phyloP scores from a whole-genome alignment of 1,140 invertebrate species.

The Drosophila grimshawi region DNA sequence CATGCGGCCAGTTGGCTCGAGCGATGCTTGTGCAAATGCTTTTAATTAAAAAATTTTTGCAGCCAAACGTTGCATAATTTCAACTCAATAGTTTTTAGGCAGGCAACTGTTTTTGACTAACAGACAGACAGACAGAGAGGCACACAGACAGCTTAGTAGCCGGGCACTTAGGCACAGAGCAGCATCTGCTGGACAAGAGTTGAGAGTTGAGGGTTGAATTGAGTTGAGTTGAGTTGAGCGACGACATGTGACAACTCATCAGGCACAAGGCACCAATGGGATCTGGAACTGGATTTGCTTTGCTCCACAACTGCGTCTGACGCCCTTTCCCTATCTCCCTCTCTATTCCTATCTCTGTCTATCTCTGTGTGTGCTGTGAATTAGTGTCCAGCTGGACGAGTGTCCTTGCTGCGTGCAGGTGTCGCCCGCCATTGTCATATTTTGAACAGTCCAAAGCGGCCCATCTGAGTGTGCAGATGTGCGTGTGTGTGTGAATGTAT shows the following conservation, averaged over 20 bases:
- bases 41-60: conserved; percentile 78
- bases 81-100: conserved; percentile 53
- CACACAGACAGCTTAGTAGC: conserved; percentile 34
- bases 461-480: not conserved
- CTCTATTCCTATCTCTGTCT: conserved; percentile 13
- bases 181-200: conserved; percentile 17
- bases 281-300: conserved; percentile 36
- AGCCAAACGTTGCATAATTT: conserved; percentile 70
- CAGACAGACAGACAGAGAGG: conserved; percentile 1
- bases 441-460: conserved; percentile 40
- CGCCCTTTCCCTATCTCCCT: not conserved
- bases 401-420: conserved; percentile 27
- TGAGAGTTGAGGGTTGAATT: conserved; percentile 7
- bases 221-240: conserved; percentile 28
- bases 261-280: conserved; percentile 57
- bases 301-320: conserved; percentile 2
- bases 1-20: conserved; percentile 48
- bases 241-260: conserved; percentile 77
- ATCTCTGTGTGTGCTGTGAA: conserved; percentile 43
- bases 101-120: conserved; percentile 36
- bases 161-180: conserved; percentile 52
- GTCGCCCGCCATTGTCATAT: conserved; percentile 54
- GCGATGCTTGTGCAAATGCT: conserved; percentile 54
- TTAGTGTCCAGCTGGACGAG: conserved; percentile 33
- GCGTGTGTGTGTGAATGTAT: conserved; percentile 2